Conservation (phyloP, 2,888 invertebrate species). For the Caenorhabditis sp. region DNA sequence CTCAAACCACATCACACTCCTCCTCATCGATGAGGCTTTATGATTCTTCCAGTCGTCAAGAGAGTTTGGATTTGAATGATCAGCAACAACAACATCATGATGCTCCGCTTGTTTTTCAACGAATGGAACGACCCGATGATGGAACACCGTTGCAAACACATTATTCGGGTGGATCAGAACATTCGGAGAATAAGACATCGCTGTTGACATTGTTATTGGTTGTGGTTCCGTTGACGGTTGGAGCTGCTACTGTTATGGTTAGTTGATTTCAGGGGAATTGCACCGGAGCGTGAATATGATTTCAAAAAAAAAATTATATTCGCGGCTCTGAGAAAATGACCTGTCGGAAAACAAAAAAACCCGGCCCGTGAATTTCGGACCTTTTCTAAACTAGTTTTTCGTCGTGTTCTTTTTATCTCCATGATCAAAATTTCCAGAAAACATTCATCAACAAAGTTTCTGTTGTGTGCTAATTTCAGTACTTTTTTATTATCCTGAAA, state of each 20-base stretch:
- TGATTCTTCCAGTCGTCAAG: constrained; percentile 40
- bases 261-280: constrained; percentile 8
- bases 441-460: too few relatives aligned
- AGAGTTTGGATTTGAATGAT: neutral
- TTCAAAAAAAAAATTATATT: too few relatives aligned
- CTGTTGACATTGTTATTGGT: constrained; percentile 66
- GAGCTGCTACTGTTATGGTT: constrained; percentile 64
- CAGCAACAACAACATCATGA: constrained; percentile 24
- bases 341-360: too few relatives aligned
- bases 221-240: constrained; percentile 69
- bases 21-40: constrained; percentile 17
- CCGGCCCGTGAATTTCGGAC: too few relatives aligned
- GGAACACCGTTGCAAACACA: constrained; percentile 21
- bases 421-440: too few relatives aligned
- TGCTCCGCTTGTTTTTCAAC: constrained; percentile 52
- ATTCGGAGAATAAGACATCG: constrained; percentile 52
- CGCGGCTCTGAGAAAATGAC: too few relatives aligned
- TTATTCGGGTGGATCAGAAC: constrained; percentile 3
- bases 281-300: too few relatives aligned
- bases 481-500: too few relatives aligned
- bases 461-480: too few relatives aligned
- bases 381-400: too few relatives aligned
- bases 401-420: too few relatives aligned
- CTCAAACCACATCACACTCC: constrained; percentile 13
- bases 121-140: constrained; percentile 55